Conservation (phyloP, 2,113 vertebrate species). For the Oryzias celebensis region DNA sequence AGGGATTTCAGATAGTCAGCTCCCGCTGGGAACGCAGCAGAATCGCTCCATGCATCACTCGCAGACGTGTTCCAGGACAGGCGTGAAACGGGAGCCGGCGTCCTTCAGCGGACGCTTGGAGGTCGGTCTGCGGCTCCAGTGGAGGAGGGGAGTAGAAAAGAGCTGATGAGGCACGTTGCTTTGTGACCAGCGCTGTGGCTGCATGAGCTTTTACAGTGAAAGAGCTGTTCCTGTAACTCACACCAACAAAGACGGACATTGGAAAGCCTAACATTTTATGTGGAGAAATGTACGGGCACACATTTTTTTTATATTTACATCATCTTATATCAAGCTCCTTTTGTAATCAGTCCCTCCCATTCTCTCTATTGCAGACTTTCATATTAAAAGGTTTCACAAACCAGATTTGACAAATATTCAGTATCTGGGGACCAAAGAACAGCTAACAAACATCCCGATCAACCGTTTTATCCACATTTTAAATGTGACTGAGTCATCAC, state of each 20-base stretch:
- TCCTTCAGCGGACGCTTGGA: constrained; percentile 28
- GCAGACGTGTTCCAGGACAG: constrained; percentile 19
- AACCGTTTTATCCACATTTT: constrained; percentile 52
- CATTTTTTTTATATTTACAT: not conserved
- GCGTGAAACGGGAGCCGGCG: constrained; percentile 23
- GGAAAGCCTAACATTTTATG: constrained; percentile 22
- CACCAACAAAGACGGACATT: no score
- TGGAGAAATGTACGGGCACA: constrained; percentile 31
- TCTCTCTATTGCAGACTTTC: constrained; percentile 38
- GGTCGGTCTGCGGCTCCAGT: constrained; percentile 40
- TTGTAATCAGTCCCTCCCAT: not conserved
- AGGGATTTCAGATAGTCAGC: constrained; percentile 24
- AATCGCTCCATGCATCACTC: constrained; percentile 21
- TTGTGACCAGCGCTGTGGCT: constrained; percentile 34
- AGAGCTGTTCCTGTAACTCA: constrained; percentile 36
- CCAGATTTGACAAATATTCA: constrained; percentile 23
- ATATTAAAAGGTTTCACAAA: constrained; percentile 60
- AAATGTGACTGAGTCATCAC: constrained; percentile 49
- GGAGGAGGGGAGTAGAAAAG: constrained; percentile 25
- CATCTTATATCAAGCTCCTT: no score
- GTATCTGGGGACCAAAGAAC: constrained; percentile 48
- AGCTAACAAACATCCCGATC: constrained; percentile 33
- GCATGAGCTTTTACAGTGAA: constrained; percentile 49
- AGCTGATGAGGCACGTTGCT: constrained; percentile 53
- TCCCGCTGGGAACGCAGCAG: constrained; percentile 46